These are phyloP conservation scores for Drosophila mimica DNA, from an alignment of 2,888 invertebrate species.

Conservation along the genomic window DNA sequence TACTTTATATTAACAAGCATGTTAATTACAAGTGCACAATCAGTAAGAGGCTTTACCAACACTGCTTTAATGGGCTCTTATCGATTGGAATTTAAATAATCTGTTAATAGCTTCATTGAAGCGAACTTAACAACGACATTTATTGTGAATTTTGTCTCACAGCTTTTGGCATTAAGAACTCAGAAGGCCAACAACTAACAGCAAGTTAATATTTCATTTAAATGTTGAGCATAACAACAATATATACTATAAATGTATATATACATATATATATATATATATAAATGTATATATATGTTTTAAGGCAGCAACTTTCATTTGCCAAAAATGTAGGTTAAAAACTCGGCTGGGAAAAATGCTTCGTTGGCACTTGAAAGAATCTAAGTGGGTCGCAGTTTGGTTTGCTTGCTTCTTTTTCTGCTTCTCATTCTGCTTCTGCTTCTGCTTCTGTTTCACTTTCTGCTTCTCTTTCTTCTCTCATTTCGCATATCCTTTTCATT, in stretches of 20 bases:
- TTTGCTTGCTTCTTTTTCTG: not conserved
- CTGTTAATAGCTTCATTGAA: not conserved
- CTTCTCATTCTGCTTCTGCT: not conserved
- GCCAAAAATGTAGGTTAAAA: slow-evolving; percentile 76
- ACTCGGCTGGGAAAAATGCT: slow-evolving; percentile 58
- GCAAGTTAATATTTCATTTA: not conserved
- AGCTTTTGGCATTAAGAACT: slow-evolving; percentile 9
- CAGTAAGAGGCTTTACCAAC: not conserved
- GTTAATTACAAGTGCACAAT: not conserved
- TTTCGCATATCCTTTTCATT: not conserved
- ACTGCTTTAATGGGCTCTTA: not conserved
- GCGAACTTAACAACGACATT: not conserved
- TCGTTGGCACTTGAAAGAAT: slow-evolving; percentile 71
- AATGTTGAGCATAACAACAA: not conserved
- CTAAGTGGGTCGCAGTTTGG: slow-evolving; percentile 67
- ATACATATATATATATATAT: not conserved
- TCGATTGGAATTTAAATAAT: not conserved
- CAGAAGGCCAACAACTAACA: slow-evolving; percentile 35
- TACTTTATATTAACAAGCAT: too few relatives aligned
- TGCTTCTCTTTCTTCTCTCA: not conserved
- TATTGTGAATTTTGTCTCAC: not conserved
- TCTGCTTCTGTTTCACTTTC: not conserved
- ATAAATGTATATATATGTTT: not conserved
- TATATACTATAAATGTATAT: not conserved
- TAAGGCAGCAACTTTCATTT: slow-evolving; percentile 49